Evolutionary conservation across 2,113 vertebrate genomes (phyloP).

Genomic region (Thomomys bottae): DNA sequence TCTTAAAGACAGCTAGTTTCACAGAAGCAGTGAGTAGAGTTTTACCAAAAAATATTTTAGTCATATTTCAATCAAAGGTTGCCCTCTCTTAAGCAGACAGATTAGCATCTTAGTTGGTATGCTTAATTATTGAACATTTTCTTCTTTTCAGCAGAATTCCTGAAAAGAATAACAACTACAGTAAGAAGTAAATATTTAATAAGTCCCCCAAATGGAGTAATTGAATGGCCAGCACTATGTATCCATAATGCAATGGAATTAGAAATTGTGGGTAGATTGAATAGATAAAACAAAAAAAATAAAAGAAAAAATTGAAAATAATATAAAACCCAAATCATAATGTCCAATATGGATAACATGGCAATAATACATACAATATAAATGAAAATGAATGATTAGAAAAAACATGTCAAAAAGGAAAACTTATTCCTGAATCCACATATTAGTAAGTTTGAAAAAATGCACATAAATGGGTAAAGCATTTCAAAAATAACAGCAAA

Average conservation of each 20-base stretch:
- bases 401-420: background rate
- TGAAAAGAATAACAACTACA: background rate
- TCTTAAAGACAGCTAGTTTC: background rate
- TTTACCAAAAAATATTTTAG: background rate
- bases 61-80: background rate
- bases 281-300: slow-evolving; percentile 20
- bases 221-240: background rate
- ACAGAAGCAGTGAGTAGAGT: background rate
- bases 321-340: background rate
- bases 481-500: background rate
- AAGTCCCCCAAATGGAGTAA: background rate
- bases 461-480: background rate
- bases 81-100: background rate
- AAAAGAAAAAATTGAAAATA: background rate
- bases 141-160: background rate
- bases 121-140: background rate
- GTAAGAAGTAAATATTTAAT: slow-evolving; percentile 7
- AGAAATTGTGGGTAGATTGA: background rate
- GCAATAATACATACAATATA: background rate
- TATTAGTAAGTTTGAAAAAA: background rate
- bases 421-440: background rate
- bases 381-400: background rate
- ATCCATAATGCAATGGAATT: background rate
- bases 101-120: background rate
- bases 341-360: background rate